Evolutionary conservation across 2,888 invertebrate species (phyloP), one percentile per base, ranked within the genome.

Genomic region (Hydriomena furcata): DNA sequence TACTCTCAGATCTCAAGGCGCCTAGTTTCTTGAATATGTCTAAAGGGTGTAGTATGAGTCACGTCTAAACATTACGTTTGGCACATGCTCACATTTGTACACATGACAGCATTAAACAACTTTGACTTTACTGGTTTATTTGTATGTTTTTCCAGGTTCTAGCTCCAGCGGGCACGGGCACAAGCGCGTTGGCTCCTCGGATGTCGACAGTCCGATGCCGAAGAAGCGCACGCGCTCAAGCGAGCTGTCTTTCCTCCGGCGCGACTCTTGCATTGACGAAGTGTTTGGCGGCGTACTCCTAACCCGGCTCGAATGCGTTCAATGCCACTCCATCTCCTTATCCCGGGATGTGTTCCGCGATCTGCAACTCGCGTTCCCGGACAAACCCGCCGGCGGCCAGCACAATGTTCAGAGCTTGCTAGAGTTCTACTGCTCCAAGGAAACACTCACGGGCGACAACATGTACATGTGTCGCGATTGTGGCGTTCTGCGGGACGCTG

Each of bases 331-430:
- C 4, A 92, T 93, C 46, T 96, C 96, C 0, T 91, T 93, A 45
- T 94, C 94, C 13, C 93, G 93, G 0, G 97, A 97, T 74, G 92
- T 92, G 41, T 97, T 97, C 82, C 93, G 95, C 3, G 97, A 97
- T 64, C 83, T 97, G 7, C 95, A 95, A 63, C 84, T 96, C 1
- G 94, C 95, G 0, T 95, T 95, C 79, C 95, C 95, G 0, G 93
- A 93, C 20, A 89, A 79, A 37, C 72, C 79, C 0, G 79, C 76
- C 0, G 73, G 68, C 4, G 88, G 70, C 60, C 74, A 91, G 54
- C 92, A 94, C 63, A 93, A 92, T 23, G 94, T 97, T n/a, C 95
- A 96, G 73, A 93, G 93, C 59, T 91, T 97, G 0, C 88, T 97
- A 8, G 94, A 95, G 60, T 95, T 93, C 71, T 97, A 95, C 74